Percentiles rank a stretch among this genome's conserved stretches.
Conservation (phyloP, 2,113 vertebrate genomes). For the Sander vitreus region DNA sequence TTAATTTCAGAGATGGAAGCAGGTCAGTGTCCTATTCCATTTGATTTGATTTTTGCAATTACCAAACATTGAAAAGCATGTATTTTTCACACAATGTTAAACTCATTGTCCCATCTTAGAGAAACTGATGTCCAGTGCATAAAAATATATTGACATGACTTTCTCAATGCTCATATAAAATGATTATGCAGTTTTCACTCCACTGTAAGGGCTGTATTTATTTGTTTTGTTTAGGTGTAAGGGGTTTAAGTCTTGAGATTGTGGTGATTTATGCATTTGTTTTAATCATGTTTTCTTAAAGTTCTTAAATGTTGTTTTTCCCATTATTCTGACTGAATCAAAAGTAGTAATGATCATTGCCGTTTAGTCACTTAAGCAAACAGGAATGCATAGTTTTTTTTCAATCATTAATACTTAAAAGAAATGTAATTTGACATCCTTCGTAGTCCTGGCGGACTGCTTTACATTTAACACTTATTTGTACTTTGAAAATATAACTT, state of each 20-base stretch:
- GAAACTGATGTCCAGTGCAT: neutral
- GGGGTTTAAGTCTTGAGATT: neutral
- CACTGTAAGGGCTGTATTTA: neutral
- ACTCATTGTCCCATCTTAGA: neutral
- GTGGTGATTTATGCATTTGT: slow-evolving; percentile 23
- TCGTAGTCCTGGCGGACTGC: neutral
- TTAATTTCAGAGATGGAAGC: neutral
- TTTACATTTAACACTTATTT: slow-evolving; percentile 7
- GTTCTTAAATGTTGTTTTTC: neutral
- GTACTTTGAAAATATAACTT: slow-evolving; percentile 29
- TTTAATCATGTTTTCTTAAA: neutral
- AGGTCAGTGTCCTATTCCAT: neutral
- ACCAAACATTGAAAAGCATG: neutral
- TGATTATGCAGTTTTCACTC: neutral
- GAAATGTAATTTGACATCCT: slow-evolving; percentile 28
- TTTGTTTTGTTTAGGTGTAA: neutral
- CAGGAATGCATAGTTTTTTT: slow-evolving; percentile 39
- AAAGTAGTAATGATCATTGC: neutral
- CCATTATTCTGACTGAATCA: neutral
- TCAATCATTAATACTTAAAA: slow-evolving; percentile 1
- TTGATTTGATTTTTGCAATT: neutral
- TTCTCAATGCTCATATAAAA: neutral
- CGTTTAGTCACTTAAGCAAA: slow-evolving; percentile 14
- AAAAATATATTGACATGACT: neutral
- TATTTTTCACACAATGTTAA: neutral